These are phyloP conservation scores for Smutsia temminckii DNA, from an alignment of 2,797 vertebrate genomes.

Conservation along the genomic window DNA sequence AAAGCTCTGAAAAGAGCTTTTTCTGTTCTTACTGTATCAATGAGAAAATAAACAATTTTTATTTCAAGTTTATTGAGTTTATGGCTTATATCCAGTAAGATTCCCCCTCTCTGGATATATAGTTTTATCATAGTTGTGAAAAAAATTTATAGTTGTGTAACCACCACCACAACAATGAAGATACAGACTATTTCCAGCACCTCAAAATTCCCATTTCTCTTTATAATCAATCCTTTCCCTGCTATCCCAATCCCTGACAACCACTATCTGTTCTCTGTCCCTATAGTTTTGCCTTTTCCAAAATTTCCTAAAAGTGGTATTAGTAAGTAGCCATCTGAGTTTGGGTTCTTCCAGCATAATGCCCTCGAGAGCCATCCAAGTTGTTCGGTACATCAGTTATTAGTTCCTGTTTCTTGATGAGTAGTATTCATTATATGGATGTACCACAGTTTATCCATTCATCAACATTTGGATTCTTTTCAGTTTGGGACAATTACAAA, in stretches of 20 bases:
- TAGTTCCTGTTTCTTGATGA: neutral
- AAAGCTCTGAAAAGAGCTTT: neutral
- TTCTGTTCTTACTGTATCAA: neutral
- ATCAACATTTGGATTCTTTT: neutral
- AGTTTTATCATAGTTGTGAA: slow-evolving; percentile 3
- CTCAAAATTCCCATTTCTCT: neutral
- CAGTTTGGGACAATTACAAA: neutral
- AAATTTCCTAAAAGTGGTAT: neutral
- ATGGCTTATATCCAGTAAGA: neutral
- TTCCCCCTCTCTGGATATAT: neutral
- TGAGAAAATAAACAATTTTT: neutral
- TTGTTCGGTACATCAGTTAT: neutral
- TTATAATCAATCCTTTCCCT: neutral
- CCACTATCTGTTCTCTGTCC: neutral
- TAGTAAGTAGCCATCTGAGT: neutral
- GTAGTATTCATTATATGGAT: neutral
- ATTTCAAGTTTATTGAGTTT: neutral
- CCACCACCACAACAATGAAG: neutral
- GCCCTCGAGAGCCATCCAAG: neutral
- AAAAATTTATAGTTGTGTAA: neutral
- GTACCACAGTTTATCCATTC: neutral
- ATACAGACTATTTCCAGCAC: neutral
- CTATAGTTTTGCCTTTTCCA: neutral
- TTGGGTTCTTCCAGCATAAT: neutral
- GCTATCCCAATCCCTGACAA: neutral